phyloP scores from a whole-genome alignment of 2,888 invertebrate genomes.

The Idaea biselata region DNA sequence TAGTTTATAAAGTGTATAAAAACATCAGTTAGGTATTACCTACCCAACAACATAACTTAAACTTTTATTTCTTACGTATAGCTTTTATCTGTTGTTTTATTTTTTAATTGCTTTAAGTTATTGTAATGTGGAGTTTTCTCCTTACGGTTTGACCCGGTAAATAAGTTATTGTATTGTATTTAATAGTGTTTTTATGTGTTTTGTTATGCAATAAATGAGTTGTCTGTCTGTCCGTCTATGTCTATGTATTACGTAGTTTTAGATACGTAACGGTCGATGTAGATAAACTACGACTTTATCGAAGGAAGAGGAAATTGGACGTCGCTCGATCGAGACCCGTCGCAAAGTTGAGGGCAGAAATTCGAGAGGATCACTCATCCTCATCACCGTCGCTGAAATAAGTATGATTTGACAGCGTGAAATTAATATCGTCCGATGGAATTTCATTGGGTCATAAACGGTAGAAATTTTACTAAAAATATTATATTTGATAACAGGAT shows the following conservation, averaged over 20 bases:
- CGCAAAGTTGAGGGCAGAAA: constrained; percentile 43
- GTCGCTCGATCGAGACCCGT: constrained; percentile 36
- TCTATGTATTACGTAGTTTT: constrained; percentile 30
- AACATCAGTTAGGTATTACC: constrained; percentile 37
- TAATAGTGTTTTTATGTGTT: too few relatives aligned
- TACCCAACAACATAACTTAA: too few relatives aligned
- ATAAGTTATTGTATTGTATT: too few relatives aligned
- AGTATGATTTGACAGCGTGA: constrained; percentile 53
- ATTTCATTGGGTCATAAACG: constrained; percentile 12
- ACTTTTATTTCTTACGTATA: too few relatives aligned
- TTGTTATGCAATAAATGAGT: too few relatives aligned
- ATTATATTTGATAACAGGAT: too few relatives aligned
- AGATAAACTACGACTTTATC: constrained; percentile 46
- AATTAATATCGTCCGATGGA: constrained; percentile 41
- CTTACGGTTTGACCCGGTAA: too few relatives aligned
- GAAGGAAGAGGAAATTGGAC: constrained; percentile 45
- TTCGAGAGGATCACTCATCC: constrained; percentile 31
- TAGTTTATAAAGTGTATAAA: constrained; percentile 35
- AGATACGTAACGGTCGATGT: constrained; percentile 35
- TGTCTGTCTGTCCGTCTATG: too few relatives aligned
- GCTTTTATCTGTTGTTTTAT: too few relatives aligned
- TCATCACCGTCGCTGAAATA: constrained; percentile 32
- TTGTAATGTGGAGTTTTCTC: too few relatives aligned
- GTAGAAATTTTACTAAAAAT: constrained; percentile 21
- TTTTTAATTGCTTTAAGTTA: too few relatives aligned